These are phyloP conservation scores for Acrocephalus scirpaceus DNA, from an alignment of 2,797 vertebrate species.

Conservation along the genomic window DNA sequence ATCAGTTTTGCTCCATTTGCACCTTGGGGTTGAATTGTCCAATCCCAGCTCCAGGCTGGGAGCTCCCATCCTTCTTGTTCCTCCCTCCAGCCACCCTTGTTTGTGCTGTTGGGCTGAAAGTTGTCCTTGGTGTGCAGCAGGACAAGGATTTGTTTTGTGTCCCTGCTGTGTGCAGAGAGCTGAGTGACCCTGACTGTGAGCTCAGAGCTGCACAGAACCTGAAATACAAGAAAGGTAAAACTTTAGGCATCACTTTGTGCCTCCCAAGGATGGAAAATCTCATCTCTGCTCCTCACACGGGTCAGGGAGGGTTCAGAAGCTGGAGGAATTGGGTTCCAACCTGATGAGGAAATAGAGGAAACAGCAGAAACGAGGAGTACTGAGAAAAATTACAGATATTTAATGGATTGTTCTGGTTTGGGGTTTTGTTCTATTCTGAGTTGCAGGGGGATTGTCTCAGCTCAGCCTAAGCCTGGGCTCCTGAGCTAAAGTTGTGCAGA, in stretches of 20 bases:
- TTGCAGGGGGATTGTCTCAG: background rate
- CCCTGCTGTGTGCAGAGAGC: no score
- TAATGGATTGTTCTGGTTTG: background rate
- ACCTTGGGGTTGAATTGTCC: no score
- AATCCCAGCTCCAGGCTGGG: no score
- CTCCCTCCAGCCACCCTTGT: no score
- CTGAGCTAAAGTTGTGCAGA: background rate
- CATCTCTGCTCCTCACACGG: rapidly evolving
- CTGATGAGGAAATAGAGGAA: background rate
- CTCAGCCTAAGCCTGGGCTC: background rate
- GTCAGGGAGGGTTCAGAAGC: background rate
- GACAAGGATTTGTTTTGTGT: no score
- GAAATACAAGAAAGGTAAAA: rapidly evolving
- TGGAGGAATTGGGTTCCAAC: background rate
- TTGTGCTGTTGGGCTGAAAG: no score
- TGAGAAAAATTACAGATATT: background rate
- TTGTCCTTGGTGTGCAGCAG: no score
- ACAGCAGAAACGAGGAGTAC: rapidly evolving
- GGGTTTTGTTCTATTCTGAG: background rate
- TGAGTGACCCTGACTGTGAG: no score
- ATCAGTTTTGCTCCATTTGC: no score
- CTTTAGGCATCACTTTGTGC: no score
- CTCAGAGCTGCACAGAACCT: no score
- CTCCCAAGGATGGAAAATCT: background rate
- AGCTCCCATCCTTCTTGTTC: background rate